These are phyloP conservation scores for Eupithecia exiguata DNA, from an alignment of 2,888 invertebrate species.

Conservation along the genomic window DNA sequence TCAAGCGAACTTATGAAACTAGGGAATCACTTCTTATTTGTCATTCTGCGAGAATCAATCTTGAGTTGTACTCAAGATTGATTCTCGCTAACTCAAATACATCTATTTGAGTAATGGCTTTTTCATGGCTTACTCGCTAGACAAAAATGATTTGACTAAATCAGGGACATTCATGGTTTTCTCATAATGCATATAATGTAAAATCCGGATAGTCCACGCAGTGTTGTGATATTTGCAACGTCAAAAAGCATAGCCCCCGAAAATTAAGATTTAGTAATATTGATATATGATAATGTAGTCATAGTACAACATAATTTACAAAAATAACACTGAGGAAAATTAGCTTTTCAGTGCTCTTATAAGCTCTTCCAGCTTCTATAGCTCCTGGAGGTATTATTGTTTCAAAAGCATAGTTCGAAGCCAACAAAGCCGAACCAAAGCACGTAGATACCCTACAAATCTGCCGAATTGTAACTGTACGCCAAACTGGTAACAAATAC, in stretches of 20 bases:
- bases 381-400: conserved; percentile 2
- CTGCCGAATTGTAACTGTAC: conserved; percentile 17
- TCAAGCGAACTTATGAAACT: conserved; percentile 11
- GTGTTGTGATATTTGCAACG: background rate
- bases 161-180: background rate
- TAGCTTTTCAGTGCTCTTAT: background rate
- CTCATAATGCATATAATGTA: background rate
- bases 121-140: background rate
- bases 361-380: background rate
- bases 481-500: conserved; percentile 17
- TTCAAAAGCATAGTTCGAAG: conserved; percentile 19
- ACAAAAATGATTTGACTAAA: background rate
- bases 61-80: background rate
- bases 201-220: background rate
- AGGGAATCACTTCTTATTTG: conserved; percentile 11
- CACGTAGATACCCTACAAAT: conserved; percentile 33
- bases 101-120: background rate
- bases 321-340: too few species aligned
- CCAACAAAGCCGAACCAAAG: conserved; percentile 18
- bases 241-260: background rate
- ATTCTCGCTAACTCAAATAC: too few species aligned
- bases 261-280: too few species aligned
- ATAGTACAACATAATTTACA: too few species aligned
- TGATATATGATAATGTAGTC: too few species aligned
- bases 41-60: conserved; percentile 1